These are phyloP conservation scores for Cosmia trapezina DNA, from an alignment of 2,888 invertebrate species.

Conservation along the genomic window DNA sequence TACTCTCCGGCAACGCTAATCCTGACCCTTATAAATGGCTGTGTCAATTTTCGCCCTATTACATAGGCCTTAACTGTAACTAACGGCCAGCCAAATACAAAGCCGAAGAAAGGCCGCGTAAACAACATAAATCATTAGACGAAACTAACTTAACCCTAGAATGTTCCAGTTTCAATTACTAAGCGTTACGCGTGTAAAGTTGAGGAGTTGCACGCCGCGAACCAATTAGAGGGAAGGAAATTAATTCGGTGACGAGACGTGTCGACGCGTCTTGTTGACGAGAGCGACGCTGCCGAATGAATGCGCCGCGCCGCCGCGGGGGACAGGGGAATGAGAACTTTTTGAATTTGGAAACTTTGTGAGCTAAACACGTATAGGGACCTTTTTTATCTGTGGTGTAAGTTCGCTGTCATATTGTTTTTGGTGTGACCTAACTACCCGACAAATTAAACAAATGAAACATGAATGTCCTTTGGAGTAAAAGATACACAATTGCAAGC, in stretches of 20 bases:
- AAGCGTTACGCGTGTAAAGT: slow-evolving; percentile 58
- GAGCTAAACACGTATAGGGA: background rate
- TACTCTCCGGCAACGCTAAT: no score
- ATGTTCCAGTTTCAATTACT: slow-evolving; percentile 63
- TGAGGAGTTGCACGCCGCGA: slow-evolving; percentile 70
- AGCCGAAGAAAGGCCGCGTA: slow-evolving; percentile 20
- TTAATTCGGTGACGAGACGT: slow-evolving; percentile 72
- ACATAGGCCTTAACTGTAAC: background rate
- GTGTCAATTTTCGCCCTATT: background rate
- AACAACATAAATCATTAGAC: slow-evolving; percentile 58
- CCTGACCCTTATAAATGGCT: slow-evolving; percentile 1
- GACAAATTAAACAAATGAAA: background rate
- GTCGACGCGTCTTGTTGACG: slow-evolving; percentile 49
- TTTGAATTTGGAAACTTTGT: slow-evolving; percentile 37
- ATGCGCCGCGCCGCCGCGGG: background rate
- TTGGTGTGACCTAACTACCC: background rate
- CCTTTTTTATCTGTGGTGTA: background rate
- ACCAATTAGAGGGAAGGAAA: slow-evolving; percentile 71
- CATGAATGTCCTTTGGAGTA: background rate
- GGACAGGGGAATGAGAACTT: slow-evolving; percentile 24
- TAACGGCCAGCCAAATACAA: slow-evolving; percentile 17
- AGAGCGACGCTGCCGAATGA: slow-evolving; percentile 10
- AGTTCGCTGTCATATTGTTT: slow-evolving; percentile 11
- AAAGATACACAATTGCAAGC: background rate
- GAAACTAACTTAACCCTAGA: slow-evolving; percentile 60